Evolutionary conservation across 2,797 vertebrate genomes (phyloP).

Genomic region (Garrulus glandarius): DNA sequence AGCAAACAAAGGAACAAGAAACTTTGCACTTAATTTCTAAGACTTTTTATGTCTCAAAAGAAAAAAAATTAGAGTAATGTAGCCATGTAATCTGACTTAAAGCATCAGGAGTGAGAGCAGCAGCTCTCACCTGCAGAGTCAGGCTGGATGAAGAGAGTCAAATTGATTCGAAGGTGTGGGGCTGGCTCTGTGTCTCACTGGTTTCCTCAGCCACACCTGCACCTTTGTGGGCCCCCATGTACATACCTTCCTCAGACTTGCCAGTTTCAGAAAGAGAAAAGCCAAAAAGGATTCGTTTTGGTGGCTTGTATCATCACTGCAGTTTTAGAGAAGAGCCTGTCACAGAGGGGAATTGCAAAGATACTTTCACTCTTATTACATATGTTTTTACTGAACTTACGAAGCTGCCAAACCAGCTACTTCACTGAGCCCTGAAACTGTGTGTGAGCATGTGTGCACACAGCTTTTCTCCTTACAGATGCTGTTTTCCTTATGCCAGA

Average conservation of each 20-base stretch:
- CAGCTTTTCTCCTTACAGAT: not conserved
- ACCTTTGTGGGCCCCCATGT: rapidly evolving
- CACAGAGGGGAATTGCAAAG: not conserved
- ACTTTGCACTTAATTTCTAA: not conserved
- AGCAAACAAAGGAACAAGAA: not conserved
- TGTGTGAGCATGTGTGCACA: not conserved
- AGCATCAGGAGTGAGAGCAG: not conserved
- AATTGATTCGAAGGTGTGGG: no score
- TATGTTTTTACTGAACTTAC: not conserved
- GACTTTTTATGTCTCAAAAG: not conserved
- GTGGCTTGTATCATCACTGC: not conserved
- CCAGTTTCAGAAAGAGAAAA: not conserved
- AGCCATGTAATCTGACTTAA: not conserved
- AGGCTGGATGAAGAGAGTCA: not conserved
- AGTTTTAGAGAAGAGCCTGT: not conserved
- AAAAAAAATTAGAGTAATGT: not conserved
- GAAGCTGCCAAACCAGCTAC: not conserved
- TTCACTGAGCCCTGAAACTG: not conserved
- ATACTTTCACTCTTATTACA: not conserved
- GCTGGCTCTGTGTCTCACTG: not conserved
- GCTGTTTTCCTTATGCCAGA: conserved; percentile 14
- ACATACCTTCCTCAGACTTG: not conserved
- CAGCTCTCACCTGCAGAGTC: not conserved
- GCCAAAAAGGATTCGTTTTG: not conserved
- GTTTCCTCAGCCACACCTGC: rapidly evolving